A percentile compares a stretch with the other conserved stretches of the same genome.
Conservation (phyloP, 2,888 invertebrate genomes). For the Eulithis testata region DNA sequence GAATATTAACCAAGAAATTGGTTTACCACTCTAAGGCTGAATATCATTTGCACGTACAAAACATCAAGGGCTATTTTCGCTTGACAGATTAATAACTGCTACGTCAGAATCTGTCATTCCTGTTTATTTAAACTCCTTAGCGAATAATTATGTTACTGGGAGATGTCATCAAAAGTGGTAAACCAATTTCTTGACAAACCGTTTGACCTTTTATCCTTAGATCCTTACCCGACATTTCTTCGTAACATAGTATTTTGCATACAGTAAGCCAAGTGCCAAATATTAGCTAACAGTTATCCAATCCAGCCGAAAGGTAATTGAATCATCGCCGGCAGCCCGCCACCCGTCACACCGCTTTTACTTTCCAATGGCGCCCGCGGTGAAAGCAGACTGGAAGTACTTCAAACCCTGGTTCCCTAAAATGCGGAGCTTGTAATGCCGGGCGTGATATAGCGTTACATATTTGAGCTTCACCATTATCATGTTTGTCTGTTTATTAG, state of each 20-base stretch:
- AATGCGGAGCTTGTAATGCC: background rate
- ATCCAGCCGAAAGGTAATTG: slow-evolving; percentile 35
- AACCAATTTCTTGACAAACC: no score
- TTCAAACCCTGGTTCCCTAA: slow-evolving; percentile 9
- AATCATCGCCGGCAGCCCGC: slow-evolving; percentile 23
- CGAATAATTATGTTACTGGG: no score
- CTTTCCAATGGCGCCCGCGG: slow-evolving; percentile 41
- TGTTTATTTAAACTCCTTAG: no score
- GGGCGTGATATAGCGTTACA: background rate
- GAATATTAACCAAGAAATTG: no score
- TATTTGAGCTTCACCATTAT: background rate
- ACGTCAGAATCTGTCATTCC: no score
- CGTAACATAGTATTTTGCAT: slow-evolving; percentile 8
- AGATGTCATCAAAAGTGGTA: no score
- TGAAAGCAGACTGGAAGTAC: slow-evolving; percentile 24
- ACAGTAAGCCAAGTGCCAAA: slow-evolving; percentile 27
- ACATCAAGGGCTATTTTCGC: no score
- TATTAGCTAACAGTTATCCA: slow-evolving; percentile 41
- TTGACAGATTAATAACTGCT: no score
- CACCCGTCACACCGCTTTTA: slow-evolving; percentile 44
- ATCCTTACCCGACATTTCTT: no score
- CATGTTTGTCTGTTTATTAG: no score
- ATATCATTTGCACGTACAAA: no score
- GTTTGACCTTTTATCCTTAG: background rate
- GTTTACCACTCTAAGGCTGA: no score